phyloP scores from a whole-genome alignment of 2,113 vertebrate genomes.

The Corythornis cristatus region DNA sequence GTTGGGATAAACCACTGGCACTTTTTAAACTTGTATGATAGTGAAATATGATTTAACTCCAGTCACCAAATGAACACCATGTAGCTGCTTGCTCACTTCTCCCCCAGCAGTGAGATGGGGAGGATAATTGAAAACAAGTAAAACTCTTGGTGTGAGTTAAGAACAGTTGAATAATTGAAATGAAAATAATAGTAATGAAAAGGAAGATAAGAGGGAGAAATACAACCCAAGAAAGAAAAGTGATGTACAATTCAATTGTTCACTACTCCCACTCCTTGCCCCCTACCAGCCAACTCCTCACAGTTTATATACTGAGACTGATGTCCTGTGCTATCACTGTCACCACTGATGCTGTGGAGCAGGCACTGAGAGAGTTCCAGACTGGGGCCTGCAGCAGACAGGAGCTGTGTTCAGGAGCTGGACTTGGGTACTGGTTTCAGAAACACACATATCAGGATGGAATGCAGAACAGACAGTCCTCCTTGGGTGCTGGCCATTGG shows the following conservation, averaged over 20 bases:
- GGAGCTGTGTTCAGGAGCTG: no score
- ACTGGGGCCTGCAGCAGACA: no score
- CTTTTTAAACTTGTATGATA: not conserved
- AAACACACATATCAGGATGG: no score
- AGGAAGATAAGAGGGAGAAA: not conserved
- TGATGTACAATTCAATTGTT: not conserved
- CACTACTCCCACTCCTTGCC: not conserved
- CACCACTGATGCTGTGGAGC: no score
- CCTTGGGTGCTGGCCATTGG: no score
- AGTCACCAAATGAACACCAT: not conserved
- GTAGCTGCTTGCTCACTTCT: not conserved
- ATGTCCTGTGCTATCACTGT: not conserved
- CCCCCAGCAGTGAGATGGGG: not conserved
- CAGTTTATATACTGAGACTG: not conserved
- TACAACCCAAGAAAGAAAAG: not conserved
- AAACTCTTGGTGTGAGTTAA: not conserved
- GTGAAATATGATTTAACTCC: not conserved
- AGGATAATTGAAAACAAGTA: not conserved
- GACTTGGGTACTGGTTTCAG: no score
- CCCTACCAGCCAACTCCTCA: not conserved
- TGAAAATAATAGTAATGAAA: not conserved
- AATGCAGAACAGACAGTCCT: no score
- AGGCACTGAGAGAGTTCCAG: no score
- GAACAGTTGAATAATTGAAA: not conserved
- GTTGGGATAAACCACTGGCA: not conserved